These are phyloP conservation scores for Cyphomyrus discorhynchus DNA, from an alignment of 2,113 vertebrate genomes.

Conservation along the genomic window DNA sequence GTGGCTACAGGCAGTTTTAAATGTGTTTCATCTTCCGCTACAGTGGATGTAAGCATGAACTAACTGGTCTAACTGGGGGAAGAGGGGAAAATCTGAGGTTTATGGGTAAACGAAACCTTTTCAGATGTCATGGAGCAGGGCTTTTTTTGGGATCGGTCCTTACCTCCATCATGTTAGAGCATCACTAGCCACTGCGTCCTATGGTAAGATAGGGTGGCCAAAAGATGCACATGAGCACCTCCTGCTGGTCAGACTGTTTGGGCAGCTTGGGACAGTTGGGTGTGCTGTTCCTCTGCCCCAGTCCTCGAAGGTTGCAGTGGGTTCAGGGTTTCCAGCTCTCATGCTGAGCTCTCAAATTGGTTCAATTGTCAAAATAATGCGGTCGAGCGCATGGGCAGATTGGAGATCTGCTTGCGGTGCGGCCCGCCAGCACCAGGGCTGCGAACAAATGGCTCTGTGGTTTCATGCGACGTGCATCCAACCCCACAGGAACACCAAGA, in stretches of 20 bases:
- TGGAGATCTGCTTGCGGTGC: background rate
- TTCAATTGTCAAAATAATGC: background rate
- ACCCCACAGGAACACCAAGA: conserved; percentile 74
- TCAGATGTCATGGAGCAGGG: background rate
- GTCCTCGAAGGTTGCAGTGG: background rate
- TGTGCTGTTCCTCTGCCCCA: background rate
- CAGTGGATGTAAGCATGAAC: background rate
- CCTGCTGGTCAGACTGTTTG: background rate
- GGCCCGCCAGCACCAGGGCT: background rate
- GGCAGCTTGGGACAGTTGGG: background rate
- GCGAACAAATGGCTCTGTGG: background rate
- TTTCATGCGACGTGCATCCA: background rate
- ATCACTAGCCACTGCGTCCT: background rate
- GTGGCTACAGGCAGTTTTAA: background rate
- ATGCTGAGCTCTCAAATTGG: background rate
- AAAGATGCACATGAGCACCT: background rate
- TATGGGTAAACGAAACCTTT: background rate
- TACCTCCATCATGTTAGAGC: background rate
- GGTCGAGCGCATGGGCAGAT: background rate
- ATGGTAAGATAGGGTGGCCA: background rate
- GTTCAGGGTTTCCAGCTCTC: background rate
- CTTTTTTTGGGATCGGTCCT: background rate
- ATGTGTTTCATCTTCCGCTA: background rate
- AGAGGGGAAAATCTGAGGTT: background rate
- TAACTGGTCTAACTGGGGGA: background rate